Base-by-base conservation (phyloP, 2,888 invertebrate species). In the Anagyrus pseudococci region DNA sequence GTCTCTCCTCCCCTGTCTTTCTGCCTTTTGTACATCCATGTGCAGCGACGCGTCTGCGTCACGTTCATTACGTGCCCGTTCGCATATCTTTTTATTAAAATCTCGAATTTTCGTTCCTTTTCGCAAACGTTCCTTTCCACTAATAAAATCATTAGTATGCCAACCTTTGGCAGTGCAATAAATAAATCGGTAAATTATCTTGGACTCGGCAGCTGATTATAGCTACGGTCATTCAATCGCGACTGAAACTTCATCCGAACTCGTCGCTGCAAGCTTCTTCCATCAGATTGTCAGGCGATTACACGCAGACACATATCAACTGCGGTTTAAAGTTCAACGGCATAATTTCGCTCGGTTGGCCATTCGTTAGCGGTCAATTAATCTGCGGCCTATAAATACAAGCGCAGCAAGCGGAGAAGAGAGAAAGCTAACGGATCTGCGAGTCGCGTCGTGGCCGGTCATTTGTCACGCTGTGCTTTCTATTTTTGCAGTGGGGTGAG, bases 401-500 rank as follows among this genome's bases (percentile, higher is more conserved):
- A 23, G 13, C 8, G 10, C 19, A 13, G 22, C 29, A 8, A 26
- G 25, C 29, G 13, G 29, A 2, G 23, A 37, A 10, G 4, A 37
- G 15, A 37, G 2, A 37, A n/a, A n/a, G n/a, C n/a, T n/a, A n/a
- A n/a, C n/a, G n/a, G n/a, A n/a, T 37, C 15, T 8, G 8, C 15
- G 10, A 37, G 10, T 8, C 10, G 10, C 8, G 8, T 37, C 13
- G 19, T 29, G n/a, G 23, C 29, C 44, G 41, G 37, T 26, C 52
- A 40, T 47, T 47, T 25, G 17, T 33, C 17, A 25, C 13, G 23
- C 49, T 33, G 4, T 4, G 40, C 52, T 59, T 53, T 59, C 59
- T 59, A 53, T 53, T 59, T 52, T 59, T 59, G 53, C 53, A 40
- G n/a, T n/a, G n/a, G n/a, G n/a, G 44, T 33, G 29, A 15, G 15